Percentiles rank a stretch among this genome's conserved stretches.
Conservation (phyloP, 1,140 invertebrate species). For the Pomacea maculata region DNA sequence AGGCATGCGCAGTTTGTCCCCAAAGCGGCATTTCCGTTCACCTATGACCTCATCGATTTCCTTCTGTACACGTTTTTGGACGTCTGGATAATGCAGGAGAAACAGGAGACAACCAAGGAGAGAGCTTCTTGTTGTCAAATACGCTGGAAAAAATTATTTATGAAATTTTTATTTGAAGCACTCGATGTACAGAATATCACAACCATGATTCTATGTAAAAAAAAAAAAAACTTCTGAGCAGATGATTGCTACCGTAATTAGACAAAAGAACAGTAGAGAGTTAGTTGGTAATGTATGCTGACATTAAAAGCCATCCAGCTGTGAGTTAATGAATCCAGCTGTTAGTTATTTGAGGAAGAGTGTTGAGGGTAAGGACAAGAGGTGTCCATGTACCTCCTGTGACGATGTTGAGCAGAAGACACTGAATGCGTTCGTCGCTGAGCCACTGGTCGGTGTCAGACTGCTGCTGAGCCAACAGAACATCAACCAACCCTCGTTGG, state of each 20-base stretch:
- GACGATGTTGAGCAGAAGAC: not conserved
- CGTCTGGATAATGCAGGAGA: conserved; percentile 54
- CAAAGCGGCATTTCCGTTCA: not conserved
- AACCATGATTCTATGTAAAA: too few relatives aligned
- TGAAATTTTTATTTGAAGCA: too few relatives aligned
- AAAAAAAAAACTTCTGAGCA: too few relatives aligned
- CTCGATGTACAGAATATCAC: too few relatives aligned
- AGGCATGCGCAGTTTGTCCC: conserved; percentile 35
- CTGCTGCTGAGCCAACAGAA: not conserved
- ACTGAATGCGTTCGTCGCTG: conserved; percentile 6
- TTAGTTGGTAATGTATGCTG: too few relatives aligned
- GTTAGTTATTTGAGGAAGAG: not conserved
- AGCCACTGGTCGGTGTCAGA: conserved; percentile 4
- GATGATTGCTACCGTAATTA: too few relatives aligned
- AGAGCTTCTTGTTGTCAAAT: conserved; percentile 6
- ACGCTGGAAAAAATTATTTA: not conserved
- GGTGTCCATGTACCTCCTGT: not conserved
- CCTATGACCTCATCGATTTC: conserved; percentile 40
- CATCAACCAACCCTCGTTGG: conserved; percentile 3
- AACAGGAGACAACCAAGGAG: conserved; percentile 20
- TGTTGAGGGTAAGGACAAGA: not conserved
- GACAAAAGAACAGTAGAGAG: too few relatives aligned
- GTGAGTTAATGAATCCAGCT: too few relatives aligned
- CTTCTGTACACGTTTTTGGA: conserved; percentile 45
- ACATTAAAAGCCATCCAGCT: too few relatives aligned